phyloP scores from a whole-genome alignment of 2,113 vertebrate species.

The Ptyas mucosa region DNA sequence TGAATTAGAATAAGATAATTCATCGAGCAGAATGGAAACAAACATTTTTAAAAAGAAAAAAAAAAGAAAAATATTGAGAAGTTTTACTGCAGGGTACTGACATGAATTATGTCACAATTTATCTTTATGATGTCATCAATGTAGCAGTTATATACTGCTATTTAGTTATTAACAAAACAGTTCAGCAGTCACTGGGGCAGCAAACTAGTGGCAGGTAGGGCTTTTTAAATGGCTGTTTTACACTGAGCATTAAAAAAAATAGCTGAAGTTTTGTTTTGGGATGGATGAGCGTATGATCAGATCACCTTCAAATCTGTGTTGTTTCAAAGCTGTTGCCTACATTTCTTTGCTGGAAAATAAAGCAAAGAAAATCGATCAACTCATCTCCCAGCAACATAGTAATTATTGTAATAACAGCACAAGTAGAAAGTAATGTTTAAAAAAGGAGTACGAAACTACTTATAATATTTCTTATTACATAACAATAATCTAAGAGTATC shows the following conservation, averaged over 20 bases:
- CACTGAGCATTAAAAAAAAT: not conserved
- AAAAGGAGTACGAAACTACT: not conserved
- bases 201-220: not conserved
- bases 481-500: not conserved
- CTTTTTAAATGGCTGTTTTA: not conserved
- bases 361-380: not conserved
- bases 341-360: not conserved
- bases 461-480: not conserved
- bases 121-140: slow-evolving; percentile 4
- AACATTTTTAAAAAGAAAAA: not conserved
- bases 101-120: not conserved
- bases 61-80: not conserved
- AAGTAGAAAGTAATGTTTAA: not conserved
- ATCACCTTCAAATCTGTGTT: not conserved
- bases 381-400: not conserved
- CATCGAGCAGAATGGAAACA: not conserved
- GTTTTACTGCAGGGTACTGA: not conserved
- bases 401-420: not conserved
- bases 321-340: not conserved
- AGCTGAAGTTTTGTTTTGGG: not conserved
- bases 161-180: not conserved
- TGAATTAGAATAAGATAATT: not conserved
- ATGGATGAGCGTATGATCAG: not conserved
- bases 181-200: not conserved
- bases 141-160: not conserved